Conservation (phyloP, 2,797 vertebrate species). For the Novumbra hubbsi region DNA sequence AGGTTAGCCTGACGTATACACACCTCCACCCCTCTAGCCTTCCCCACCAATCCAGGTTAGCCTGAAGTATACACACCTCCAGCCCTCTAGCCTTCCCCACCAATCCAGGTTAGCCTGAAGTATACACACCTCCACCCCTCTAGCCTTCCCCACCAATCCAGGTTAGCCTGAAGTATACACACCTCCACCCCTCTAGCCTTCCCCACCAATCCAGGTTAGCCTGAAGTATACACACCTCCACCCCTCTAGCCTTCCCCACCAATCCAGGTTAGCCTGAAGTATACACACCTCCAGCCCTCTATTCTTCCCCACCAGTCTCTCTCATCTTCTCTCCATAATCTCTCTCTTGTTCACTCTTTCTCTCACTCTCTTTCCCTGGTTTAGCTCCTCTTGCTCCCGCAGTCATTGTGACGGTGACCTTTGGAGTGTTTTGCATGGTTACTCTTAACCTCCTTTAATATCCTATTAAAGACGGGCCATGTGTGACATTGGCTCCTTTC, state of each 20-base stretch:
- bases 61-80: not conserved
- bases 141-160: no score
- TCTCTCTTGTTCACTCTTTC: not conserved
- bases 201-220: not conserved
- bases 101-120: not conserved
- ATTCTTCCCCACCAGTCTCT: no score
- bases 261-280: not conserved
- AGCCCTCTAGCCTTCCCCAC: no score
- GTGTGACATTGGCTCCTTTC: slow-evolving; percentile 43
- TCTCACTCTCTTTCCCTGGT: not conserved
- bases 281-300: not conserved
- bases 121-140: not conserved
- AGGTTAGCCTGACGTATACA: not conserved
- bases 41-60: not conserved
- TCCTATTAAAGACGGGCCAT: slow-evolving; percentile 46
- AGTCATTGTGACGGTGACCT: slow-evolving; percentile 40
- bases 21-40: not conserved
- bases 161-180: not conserved
- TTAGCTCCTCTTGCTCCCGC: slow-evolving; percentile 18
- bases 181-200: no score
- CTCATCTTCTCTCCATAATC: not conserved
- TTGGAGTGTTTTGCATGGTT: slow-evolving; percentile 46
- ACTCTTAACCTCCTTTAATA: slow-evolving; percentile 29
- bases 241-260: no score
- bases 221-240: not conserved